phyloP scores from a whole-genome alignment of 1,140 invertebrate species.

The Anoplophora glabripennis region DNA sequence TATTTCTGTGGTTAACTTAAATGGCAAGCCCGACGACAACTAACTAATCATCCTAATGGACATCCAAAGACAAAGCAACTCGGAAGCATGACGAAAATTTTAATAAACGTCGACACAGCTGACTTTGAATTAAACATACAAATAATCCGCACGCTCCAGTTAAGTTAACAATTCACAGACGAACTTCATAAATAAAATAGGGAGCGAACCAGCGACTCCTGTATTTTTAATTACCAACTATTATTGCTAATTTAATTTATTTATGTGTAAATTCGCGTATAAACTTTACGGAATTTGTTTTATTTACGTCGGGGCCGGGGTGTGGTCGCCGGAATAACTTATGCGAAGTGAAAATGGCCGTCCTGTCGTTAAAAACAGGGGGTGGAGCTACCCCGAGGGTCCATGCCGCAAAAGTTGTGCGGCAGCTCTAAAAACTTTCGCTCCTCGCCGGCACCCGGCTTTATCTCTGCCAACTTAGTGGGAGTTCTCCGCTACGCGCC shows the following conservation, averaged over 20 bases:
- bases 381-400: conserved; percentile 44
- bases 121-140: too few relatives aligned
- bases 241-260: conserved; percentile 35
- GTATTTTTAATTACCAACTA: conserved; percentile 26
- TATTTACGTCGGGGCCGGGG: conserved; percentile 33
- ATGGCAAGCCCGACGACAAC: too few relatives aligned
- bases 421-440: conserved; percentile 45
- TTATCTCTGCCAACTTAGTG: conserved; percentile 37
- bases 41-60: too few relatives aligned
- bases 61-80: too few relatives aligned
- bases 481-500: conserved; percentile 36
- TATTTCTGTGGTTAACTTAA: too few relatives aligned
- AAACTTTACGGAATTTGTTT: conserved; percentile 31
- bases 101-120: too few relatives aligned
- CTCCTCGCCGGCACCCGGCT: conserved; percentile 39
- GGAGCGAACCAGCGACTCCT: conserved; percentile 3
- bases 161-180: too few relatives aligned
- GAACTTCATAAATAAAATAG: conserved; percentile 12
- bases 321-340: conserved; percentile 46
- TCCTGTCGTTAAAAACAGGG: conserved; percentile 46
- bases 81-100: too few relatives aligned
- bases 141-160: too few relatives aligned
- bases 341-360: conserved; percentile 48
- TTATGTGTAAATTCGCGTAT: conserved; percentile 24
- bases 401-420: conserved; percentile 48